phyloP scores from a whole-genome alignment of 2,797 vertebrate species.

The Megalops cyprinoides region DNA sequence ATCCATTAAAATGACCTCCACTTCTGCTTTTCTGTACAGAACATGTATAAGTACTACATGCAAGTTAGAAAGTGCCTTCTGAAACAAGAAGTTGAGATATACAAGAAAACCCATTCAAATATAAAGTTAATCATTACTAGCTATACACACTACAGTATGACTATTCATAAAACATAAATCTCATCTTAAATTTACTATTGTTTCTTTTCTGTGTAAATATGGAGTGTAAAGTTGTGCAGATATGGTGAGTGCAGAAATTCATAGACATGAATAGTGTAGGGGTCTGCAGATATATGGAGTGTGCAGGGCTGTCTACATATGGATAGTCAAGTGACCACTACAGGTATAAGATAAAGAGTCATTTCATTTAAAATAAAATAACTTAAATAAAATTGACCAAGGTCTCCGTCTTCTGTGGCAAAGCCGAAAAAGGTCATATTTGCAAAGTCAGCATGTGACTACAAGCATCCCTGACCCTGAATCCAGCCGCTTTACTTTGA shows the following conservation, averaged over 20 bases:
- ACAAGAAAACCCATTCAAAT: not conserved
- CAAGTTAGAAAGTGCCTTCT: not conserved
- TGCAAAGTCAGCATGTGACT: not conserved
- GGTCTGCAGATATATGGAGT: constrained; percentile 2
- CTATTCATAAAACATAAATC: constrained; percentile 12
- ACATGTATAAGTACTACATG: not conserved
- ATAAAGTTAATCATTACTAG: constrained; percentile 22
- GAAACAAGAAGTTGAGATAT: constrained; percentile 20
- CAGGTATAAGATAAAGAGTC: too few relatives aligned
- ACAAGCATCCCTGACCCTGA: not conserved
- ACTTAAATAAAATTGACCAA: not conserved
- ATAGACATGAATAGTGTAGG: too few relatives aligned
- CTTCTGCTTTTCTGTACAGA: constrained; percentile 22
- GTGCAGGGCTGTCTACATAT: not conserved
- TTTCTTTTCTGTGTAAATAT: too few relatives aligned
- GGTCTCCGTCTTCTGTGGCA: too few relatives aligned
- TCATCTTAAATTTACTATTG: not conserved
- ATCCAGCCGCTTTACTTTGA: not conserved
- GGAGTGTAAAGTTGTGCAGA: too few relatives aligned
- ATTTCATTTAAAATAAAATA: not conserved
- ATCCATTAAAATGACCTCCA: constrained; percentile 7
- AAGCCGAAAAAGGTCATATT: not conserved
- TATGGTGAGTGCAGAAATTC: too few relatives aligned
- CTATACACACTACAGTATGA: not conserved
- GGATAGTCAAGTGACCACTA: not conserved